phyloP scores from a whole-genome alignment of 2,888 invertebrate genomes.

The Helobdella robusta region DNA sequence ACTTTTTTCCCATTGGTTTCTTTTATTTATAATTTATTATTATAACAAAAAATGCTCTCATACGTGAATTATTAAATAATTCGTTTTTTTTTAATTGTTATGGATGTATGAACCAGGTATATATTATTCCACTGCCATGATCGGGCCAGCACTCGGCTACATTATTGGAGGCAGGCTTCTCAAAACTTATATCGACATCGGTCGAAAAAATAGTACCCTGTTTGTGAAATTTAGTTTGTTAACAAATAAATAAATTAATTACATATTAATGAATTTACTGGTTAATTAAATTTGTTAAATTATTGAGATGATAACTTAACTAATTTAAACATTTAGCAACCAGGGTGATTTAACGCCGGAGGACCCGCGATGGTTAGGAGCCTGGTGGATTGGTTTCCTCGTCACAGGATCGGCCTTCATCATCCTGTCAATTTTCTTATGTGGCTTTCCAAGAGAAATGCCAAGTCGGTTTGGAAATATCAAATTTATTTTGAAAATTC shows the following conservation, averaged over 20 bases:
- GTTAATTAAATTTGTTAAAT: no score
- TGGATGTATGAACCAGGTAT: no score
- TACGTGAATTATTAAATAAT: no score
- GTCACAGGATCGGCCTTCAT: slow-evolving; percentile 73
- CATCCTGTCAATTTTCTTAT: slow-evolving; percentile 75
- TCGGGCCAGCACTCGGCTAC: slow-evolving; percentile 60
- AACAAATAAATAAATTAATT: no score
- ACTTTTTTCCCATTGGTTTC: neutral
- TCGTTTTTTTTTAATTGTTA: no score
- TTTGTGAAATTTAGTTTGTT: no score
- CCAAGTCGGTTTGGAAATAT: slow-evolving; percentile 54
- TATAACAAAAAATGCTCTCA: neutral
- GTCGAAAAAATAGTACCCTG: slow-evolving; percentile 25
- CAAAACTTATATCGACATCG: slow-evolving; percentile 57
- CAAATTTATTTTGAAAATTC: no score
- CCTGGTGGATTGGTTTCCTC: slow-evolving; percentile 86
- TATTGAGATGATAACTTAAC: no score
- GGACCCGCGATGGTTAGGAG: slow-evolving; percentile 69
- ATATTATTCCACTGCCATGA: slow-evolving; percentile 45
- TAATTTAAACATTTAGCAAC: no score
- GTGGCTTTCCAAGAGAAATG: slow-evolving; percentile 72
- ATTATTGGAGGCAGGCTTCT: slow-evolving; percentile 74
- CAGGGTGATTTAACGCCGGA: slow-evolving; percentile 36
- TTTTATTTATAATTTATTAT: slow-evolving; percentile 6
- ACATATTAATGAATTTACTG: no score